Percentiles rank a stretch among this genome's conserved stretches.
Conservation (phyloP, 2,113 vertebrate genomes). For the Ptilorrhoa leucosticta region DNA sequence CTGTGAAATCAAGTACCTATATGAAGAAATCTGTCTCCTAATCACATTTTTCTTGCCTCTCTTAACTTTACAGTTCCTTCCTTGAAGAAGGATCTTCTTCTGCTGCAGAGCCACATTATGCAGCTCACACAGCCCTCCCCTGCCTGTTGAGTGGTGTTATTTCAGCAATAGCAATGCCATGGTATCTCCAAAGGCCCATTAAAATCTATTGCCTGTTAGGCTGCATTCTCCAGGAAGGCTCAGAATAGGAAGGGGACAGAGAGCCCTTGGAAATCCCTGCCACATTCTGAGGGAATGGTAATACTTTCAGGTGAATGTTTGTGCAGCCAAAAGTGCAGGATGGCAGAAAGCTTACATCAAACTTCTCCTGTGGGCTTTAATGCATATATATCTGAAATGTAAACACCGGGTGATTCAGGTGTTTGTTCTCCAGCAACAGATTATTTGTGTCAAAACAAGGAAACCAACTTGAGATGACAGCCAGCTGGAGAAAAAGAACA, state of each 20-base stretch:
- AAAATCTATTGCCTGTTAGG: neutral
- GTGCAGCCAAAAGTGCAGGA: neutral
- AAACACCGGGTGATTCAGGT: neutral
- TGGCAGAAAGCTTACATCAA: neutral
- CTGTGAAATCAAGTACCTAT: slow-evolving; percentile 47
- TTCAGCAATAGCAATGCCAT: neutral
- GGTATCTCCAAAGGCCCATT: neutral
- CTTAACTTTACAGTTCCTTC: neutral
- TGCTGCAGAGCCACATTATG: neutral
- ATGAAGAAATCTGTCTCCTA: slow-evolving; percentile 26
- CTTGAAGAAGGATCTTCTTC: neutral
- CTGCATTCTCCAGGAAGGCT: neutral
- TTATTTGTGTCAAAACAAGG: neutral
- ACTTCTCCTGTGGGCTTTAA: neutral
- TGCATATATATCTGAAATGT: neutral
- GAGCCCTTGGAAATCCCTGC: neutral
- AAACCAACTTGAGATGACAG: neutral
- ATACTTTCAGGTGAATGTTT: neutral
- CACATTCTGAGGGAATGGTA: neutral
- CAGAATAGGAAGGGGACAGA: neutral
- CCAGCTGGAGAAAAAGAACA: neutral
- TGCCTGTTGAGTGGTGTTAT: neutral
- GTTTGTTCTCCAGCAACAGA: neutral
- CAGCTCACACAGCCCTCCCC: neutral
- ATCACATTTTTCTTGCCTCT: slow-evolving; percentile 1